Evolutionary conservation across 2,888 invertebrate genomes (phyloP).

Genomic region (Nomada flava): DNA sequence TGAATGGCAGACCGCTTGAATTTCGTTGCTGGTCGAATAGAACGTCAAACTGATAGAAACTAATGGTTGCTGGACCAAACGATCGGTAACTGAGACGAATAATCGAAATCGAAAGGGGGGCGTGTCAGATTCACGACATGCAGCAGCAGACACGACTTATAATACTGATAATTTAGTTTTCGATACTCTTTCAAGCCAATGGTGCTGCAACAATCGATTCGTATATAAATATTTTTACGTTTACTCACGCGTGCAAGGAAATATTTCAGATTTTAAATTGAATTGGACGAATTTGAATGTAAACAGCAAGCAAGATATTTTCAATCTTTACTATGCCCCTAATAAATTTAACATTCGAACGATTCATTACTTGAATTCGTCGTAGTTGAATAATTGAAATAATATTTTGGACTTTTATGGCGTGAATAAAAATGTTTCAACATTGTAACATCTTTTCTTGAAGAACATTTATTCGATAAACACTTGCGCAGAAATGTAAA

Average conservation of each 20-base stretch:
- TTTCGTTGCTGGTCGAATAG: not conserved
- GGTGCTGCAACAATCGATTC: not conserved
- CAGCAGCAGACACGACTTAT: slow-evolving; percentile 41
- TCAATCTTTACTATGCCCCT: too few relatives aligned
- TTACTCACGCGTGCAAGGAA: not conserved
- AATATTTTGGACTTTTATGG: not conserved
- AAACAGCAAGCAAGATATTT: too few relatives aligned
- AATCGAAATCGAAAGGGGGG: slow-evolving; percentile 58
- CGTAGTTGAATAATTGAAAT: not conserved
- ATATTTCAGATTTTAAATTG: too few relatives aligned
- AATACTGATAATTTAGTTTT: slow-evolving; percentile 31
- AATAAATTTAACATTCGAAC: too few relatives aligned
- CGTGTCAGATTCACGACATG: slow-evolving; percentile 54
- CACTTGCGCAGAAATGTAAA: slow-evolving; percentile 34
- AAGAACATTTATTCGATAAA: slow-evolving; percentile 52
- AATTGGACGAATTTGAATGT: too few relatives aligned
- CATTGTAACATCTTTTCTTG: not conserved
- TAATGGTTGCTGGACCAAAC: slow-evolving; percentile 1
- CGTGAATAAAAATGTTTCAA: slow-evolving; percentile 3
- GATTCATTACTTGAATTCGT: too few relatives aligned
- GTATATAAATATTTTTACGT: not conserved
- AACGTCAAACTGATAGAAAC: not conserved
- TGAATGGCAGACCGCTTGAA: not conserved
- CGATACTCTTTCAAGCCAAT: not conserved
- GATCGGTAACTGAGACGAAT: slow-evolving; percentile 39